Percentiles rank a stretch among this genome's conserved stretches.
These are phyloP conservation scores for Sturnira hondurensis DNA, from an alignment of 2,113 vertebrate species.

Conservation along the genomic window DNA sequence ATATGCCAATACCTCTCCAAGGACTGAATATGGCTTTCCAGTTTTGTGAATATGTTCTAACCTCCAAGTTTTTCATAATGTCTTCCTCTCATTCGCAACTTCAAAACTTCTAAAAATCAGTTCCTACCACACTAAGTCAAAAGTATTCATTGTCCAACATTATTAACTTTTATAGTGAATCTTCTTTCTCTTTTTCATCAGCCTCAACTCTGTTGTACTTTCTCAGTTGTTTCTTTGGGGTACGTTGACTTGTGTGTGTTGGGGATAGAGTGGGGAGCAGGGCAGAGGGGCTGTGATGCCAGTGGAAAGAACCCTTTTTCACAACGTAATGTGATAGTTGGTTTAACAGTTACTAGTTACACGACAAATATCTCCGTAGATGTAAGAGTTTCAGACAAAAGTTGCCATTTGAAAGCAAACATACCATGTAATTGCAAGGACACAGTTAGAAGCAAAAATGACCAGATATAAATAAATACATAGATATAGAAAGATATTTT, in stretches of 20 bases:
- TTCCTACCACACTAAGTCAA: neutral
- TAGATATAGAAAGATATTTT: neutral
- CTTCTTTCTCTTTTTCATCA: neutral
- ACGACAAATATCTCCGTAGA: neutral
- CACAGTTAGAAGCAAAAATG: neutral
- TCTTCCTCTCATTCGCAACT: neutral
- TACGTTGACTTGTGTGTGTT: neutral
- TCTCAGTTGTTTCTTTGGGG: neutral
- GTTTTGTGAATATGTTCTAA: neutral
- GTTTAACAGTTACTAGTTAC: neutral
- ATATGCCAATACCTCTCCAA: neutral
- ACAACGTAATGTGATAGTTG: neutral
- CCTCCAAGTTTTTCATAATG: neutral
- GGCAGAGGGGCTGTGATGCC: neutral
- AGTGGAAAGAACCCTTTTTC: neutral
- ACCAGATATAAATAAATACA: neutral
- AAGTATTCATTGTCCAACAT: neutral
- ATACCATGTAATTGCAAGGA: neutral
- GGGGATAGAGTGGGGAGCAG: neutral
- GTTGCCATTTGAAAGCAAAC: slow-evolving; percentile 8
- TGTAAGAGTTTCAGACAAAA: neutral
- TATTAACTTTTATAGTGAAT: neutral
- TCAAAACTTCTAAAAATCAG: neutral
- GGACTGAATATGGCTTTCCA: neutral
- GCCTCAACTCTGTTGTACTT: neutral